These are phyloP conservation scores for Phymastichus coffea DNA, from an alignment of 1,140 invertebrate genomes.

Conservation along the genomic window DNA sequence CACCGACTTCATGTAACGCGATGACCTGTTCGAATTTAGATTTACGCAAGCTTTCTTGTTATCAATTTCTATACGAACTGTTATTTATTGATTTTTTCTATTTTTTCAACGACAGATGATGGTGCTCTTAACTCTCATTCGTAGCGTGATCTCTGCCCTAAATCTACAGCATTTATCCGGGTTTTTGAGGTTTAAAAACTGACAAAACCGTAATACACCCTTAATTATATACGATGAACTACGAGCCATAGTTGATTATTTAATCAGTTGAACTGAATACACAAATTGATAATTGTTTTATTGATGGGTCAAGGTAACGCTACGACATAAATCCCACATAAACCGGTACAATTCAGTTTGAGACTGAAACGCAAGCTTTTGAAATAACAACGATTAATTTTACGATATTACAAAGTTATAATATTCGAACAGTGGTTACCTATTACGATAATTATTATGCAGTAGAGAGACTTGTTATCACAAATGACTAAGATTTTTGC, in stretches of 20 bases:
- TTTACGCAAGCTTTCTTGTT: too few species aligned
- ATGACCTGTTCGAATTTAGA: too few species aligned
- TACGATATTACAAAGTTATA: too few species aligned
- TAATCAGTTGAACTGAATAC: conserved; percentile 22
- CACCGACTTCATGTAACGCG: too few species aligned
- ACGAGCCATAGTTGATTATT: conserved; percentile 9
- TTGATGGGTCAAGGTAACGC: conserved; percentile 2
- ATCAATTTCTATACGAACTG: too few species aligned
- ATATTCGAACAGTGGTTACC: too few species aligned
- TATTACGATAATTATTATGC: too few species aligned
- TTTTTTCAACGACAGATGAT: neutral
- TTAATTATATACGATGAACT: conserved; percentile 17
- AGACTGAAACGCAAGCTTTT: too few species aligned
- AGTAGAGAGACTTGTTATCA: neutral
- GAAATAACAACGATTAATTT: too few species aligned
- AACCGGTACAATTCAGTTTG: conserved; percentile 14
- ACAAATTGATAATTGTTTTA: conserved; percentile 5
- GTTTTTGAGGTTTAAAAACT: conserved; percentile 2
- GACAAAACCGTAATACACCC: conserved; percentile 3
- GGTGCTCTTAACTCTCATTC: conserved; percentile 6
- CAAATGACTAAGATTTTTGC: neutral
- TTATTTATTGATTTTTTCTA: too few species aligned
- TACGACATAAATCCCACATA: neutral
- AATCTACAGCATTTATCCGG: conserved; percentile 1
- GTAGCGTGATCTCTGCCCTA: conserved; percentile 5